Evolutionary conservation across 1,140 invertebrate genomes (phyloP).

Genomic region (Archivesica marissinica): DNA sequence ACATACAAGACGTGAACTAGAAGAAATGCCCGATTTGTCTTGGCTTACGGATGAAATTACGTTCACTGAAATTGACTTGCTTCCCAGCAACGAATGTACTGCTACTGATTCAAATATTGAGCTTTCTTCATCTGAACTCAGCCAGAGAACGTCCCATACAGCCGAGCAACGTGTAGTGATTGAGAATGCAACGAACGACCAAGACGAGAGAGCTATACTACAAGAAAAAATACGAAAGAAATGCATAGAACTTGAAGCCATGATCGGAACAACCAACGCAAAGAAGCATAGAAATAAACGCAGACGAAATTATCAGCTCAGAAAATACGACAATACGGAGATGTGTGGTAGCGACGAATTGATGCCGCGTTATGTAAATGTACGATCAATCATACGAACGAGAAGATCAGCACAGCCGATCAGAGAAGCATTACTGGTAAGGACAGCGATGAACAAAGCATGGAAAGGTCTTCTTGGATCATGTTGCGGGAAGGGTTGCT

Average conservation of each 20-base stretch:
- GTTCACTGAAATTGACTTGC: neutral
- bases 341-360: neutral
- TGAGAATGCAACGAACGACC: neutral
- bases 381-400: slow-evolving; percentile 41
- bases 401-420: slow-evolving; percentile 53
- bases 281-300: slow-evolving; percentile 8
- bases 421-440: slow-evolving; percentile 39
- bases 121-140: neutral
- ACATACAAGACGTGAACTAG: neutral
- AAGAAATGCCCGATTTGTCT: slow-evolving; percentile 29
- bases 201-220: neutral
- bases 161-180: neutral
- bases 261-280: slow-evolving; percentile 3
- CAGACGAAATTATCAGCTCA: neutral
- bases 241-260: slow-evolving; percentile 41
- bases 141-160: neutral
- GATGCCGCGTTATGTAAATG: neutral
- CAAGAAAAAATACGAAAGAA: slow-evolving; percentile 52
- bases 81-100: neutral
- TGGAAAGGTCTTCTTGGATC: slow-evolving; percentile 50
- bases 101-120: neutral
- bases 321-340: neutral
- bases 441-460: slow-evolving; percentile 41
- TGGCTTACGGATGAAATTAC: slow-evolving; percentile 29
- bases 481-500: slow-evolving; percentile 52